These are phyloP conservation scores for Eulemur albifrons DNA, from an alignment of 2,797 vertebrate species.

Conservation along the genomic window DNA sequence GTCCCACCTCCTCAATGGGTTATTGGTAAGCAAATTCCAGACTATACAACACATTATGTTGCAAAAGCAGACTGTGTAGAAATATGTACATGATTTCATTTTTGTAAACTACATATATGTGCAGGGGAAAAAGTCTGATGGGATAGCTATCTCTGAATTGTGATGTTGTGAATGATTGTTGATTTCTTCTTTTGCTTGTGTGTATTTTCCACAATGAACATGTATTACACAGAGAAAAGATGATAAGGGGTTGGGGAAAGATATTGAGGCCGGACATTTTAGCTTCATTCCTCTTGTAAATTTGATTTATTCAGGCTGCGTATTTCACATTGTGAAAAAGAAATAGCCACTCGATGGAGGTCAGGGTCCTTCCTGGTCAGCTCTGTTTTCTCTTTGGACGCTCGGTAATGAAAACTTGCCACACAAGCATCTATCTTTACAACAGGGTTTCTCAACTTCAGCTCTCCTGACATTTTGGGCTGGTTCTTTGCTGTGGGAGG, in stretches of 20 bases:
- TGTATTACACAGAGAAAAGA: not conserved
- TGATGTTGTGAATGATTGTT: not conserved
- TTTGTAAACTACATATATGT: not conserved
- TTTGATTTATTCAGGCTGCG: not conserved
- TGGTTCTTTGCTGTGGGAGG: not conserved
- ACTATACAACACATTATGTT: not conserved
- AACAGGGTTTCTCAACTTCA: not conserved
- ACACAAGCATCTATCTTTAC: not conserved
- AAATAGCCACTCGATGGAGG: not conserved
- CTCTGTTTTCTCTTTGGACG: not conserved
- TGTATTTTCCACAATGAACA: not conserved
- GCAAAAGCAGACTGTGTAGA: not conserved
- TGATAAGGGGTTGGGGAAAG: not conserved
- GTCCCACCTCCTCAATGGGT: not conserved
- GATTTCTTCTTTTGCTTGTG: not conserved
- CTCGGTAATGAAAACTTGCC: not conserved
- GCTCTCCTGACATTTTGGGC: not conserved
- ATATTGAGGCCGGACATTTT: not conserved
- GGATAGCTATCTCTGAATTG: not conserved
- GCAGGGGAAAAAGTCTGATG: not conserved
- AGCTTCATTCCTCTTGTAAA: not conserved
- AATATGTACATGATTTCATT: not conserved
- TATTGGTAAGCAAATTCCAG: conserved; percentile 21
- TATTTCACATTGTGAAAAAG: not conserved
- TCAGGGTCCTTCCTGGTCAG: not conserved